Evolutionary conservation across 2,888 invertebrate species (phyloP).

Genomic region (Anthophora plumipes): DNA sequence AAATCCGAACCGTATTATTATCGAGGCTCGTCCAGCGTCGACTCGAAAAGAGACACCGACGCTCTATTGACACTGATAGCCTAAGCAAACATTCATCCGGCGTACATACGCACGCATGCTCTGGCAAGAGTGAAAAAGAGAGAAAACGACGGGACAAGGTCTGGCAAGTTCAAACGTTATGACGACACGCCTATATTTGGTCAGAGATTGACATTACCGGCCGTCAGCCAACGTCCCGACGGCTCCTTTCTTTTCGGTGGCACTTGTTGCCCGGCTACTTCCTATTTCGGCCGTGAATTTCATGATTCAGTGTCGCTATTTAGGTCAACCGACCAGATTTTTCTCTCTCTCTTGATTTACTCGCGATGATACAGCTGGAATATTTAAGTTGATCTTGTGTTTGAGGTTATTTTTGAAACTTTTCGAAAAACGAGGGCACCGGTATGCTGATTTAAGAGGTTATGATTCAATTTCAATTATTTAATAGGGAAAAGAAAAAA

Average conservation of each 20-base stretch:
- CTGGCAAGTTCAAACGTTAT: slow-evolving; percentile 62
- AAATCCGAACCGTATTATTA: slow-evolving; percentile 70
- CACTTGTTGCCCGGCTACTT: background rate
- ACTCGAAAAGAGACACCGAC: slow-evolving; percentile 47
- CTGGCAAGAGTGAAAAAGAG: background rate
- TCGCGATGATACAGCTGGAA: background rate
- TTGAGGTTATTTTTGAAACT: background rate
- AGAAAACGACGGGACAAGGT: slow-evolving; percentile 45
- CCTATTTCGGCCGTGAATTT: background rate
- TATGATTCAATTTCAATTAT: no score
- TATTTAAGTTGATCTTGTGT: background rate
- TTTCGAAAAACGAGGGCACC: background rate
- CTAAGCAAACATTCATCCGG: slow-evolving; percentile 54
- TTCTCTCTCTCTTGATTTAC: background rate
- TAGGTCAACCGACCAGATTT: background rate
- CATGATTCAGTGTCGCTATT: background rate
- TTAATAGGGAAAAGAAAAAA: no score
- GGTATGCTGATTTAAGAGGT: background rate
- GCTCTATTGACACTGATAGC: slow-evolving; percentile 70
- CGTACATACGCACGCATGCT: slow-evolving; percentile 4
- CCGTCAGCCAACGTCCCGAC: background rate
- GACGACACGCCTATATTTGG: slow-evolving; percentile 70
- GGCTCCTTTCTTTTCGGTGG: background rate
- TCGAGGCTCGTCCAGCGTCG: slow-evolving; percentile 47
- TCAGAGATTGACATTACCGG: slow-evolving; percentile 17